Percentiles rank a stretch among this genome's conserved stretches.
Evolutionary conservation across 2,888 invertebrate species (phyloP).

Genomic region (Pristionchus exspectatus): DNA sequence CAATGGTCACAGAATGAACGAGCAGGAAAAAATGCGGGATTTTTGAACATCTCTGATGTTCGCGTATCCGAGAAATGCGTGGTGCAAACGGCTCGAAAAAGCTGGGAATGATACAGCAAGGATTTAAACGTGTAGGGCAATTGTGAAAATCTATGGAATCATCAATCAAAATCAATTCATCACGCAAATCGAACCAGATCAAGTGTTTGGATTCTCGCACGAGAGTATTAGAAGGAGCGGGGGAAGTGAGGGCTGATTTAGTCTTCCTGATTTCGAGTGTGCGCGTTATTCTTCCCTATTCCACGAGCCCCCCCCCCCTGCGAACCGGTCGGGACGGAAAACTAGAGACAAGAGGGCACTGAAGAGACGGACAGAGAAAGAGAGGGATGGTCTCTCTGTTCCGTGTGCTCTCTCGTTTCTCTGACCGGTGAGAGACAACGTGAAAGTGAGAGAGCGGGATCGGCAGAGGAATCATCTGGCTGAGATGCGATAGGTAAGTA

Average conservation of each 20-base stretch:
- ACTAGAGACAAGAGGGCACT: background rate
- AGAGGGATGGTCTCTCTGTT: background rate
- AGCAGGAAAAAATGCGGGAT: too few relatives aligned
- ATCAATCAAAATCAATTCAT: too few relatives aligned
- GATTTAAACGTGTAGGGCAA: too few relatives aligned
- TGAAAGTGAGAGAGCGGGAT: background rate
- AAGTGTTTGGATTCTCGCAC: background rate
- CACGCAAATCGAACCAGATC: background rate
- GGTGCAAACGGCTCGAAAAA: too few relatives aligned
- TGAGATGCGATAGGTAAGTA: background rate
- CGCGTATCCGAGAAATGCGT: too few relatives aligned
- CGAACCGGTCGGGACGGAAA: conserved; percentile 46
- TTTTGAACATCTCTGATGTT: too few relatives aligned
- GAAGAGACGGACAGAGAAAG: background rate
- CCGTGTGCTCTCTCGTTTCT: background rate
- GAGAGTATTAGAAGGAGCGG: background rate
- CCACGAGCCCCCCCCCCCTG: background rate
- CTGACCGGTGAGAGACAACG: background rate
- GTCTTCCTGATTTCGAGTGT: conserved; percentile 43
- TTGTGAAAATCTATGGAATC: too few relatives aligned
- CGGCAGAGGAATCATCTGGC: background rate
- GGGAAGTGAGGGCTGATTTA: background rate
- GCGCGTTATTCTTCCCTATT: background rate
- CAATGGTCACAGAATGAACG: too few relatives aligned
- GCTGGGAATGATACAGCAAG: too few relatives aligned